Percentiles rank a stretch among this genome's conserved stretches.
Evolutionary conservation across 2,113 vertebrate species (phyloP).

Genomic region (Cyanistes caeruleus): DNA sequence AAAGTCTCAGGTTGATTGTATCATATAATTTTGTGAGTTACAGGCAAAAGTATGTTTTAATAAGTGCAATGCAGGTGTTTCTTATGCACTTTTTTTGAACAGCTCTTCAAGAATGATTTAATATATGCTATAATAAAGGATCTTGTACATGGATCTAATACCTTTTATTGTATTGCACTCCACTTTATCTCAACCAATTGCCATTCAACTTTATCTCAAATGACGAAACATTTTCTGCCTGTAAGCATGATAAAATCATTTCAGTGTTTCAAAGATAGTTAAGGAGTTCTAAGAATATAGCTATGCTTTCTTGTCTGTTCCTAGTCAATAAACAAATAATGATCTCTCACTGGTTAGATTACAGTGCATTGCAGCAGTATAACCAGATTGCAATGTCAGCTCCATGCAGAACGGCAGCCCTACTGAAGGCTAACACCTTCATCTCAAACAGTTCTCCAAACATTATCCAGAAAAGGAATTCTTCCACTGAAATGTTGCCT

Average conservation of each 20-base stretch:
- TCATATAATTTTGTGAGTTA: not conserved
- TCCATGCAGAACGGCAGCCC: not conserved
- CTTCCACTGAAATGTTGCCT: not conserved
- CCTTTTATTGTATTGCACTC: slow-evolving; percentile 35
- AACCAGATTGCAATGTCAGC: not conserved
- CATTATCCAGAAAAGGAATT: not conserved
- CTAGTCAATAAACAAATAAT: not conserved
- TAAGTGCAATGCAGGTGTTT: slow-evolving; percentile 3
- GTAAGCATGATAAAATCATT: slow-evolving; percentile 1
- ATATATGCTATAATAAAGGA: not conserved
- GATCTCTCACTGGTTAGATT: not conserved
- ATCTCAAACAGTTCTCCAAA: not conserved
- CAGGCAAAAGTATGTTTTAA: slow-evolving; percentile 13
- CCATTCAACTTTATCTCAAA: not conserved
- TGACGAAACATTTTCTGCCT: not conserved
- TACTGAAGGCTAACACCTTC: not conserved
- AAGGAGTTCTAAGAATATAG: slow-evolving; percentile 2
- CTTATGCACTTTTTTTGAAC: not conserved
- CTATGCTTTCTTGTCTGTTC: not conserved
- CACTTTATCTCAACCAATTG: slow-evolving; percentile 27
- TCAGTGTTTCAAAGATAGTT: slow-evolving; percentile 26
- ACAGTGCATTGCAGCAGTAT: not conserved
- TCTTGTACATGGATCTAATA: not conserved
- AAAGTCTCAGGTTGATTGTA: not conserved
- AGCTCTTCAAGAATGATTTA: slow-evolving; percentile 28